Evolutionary conservation across 2,888 invertebrate species (phyloP), one percentile per base, ranked within the genome.

Genomic region (Vannuccia rotundouncinata): DNA sequence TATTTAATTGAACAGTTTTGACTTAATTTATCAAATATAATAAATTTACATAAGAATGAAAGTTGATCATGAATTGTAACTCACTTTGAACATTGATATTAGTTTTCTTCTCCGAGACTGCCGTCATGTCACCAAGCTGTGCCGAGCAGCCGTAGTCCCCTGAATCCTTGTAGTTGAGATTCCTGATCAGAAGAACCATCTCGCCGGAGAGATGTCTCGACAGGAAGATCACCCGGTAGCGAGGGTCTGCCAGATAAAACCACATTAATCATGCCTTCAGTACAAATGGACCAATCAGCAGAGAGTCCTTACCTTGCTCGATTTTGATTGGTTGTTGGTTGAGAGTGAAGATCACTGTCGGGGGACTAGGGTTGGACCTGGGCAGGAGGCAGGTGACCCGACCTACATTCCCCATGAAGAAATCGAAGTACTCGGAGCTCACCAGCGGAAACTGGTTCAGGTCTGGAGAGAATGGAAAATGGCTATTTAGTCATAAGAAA

Each of bases 371-470:
- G 10, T 76, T 29, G n/a, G 76, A 76, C 27, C n/a, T 22, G n/a
- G 76, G 76, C n/a, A 76, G 27, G 2, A 2, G 17, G 29, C 76
- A 76, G 1, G 28, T 27, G n/a, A 76, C 29, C 17, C 29, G 76
- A 29, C 76, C 76, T n/a, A 76, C 76, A n/a, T 76, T 76, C 29
- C 76, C 76, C 76, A 76, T 76, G n/a, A 76, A 25, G 76, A 76
- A 76, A 5, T 76, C 76, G n/a, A 29, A 27, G 29, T 22, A 29
- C n/a, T 76, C 76, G 5, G 27, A 29, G 29, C 17, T 27, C 27
- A 28, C 76, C 2, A 76, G 76, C 1, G 76, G 76, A 29, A 76
- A 76, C n/a, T 27, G 5, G 29, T 76, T 76, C 5, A 76, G 28
- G n/a, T 10, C 76, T 76, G 76, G 5, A n/a, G n/a, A n/a, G n/a